Percentiles rank a stretch among this genome's conserved stretches.
These are phyloP conservation scores for Lanistes nyassanus DNA, from an alignment of 1,140 invertebrate species.

Conservation along the genomic window DNA sequence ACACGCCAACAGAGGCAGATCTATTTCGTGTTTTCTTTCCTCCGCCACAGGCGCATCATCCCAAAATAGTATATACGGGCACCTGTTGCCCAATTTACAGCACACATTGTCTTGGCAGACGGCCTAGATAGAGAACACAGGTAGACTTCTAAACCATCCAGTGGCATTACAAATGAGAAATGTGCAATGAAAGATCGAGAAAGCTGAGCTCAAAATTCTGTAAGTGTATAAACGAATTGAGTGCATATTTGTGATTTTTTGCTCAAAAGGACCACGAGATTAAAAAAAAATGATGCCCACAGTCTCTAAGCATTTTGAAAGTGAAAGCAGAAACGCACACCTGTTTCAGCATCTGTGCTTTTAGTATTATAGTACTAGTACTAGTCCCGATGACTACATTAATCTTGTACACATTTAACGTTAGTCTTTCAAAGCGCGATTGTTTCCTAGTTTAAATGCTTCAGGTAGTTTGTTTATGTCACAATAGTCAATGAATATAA, in stretches of 20 bases:
- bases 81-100: constrained; percentile 15
- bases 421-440: neutral
- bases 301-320: too few species aligned
- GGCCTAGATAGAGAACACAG: neutral
- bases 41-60: constrained; percentile 19
- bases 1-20: constrained; percentile 13
- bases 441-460: neutral
- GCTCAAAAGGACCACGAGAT: neutral
- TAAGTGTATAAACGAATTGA: neutral
- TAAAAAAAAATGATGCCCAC: too few species aligned
- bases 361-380: neutral
- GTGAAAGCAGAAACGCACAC: too few species aligned
- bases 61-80: constrained; percentile 30
- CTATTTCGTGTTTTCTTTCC: constrained; percentile 18
- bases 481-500: neutral
- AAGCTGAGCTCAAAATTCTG: too few species aligned
- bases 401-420: neutral
- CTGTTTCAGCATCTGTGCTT: too few species aligned
- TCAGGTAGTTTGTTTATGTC: neutral
- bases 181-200: neutral
- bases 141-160: neutral
- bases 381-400: neutral
- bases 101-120: neutral
- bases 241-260: neutral
- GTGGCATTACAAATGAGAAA: neutral